Evolutionary conservation across 2,888 invertebrate species (phyloP), one percentile per base, ranked within the genome.

Genomic region (Agrenia bidenticulata): DNA sequence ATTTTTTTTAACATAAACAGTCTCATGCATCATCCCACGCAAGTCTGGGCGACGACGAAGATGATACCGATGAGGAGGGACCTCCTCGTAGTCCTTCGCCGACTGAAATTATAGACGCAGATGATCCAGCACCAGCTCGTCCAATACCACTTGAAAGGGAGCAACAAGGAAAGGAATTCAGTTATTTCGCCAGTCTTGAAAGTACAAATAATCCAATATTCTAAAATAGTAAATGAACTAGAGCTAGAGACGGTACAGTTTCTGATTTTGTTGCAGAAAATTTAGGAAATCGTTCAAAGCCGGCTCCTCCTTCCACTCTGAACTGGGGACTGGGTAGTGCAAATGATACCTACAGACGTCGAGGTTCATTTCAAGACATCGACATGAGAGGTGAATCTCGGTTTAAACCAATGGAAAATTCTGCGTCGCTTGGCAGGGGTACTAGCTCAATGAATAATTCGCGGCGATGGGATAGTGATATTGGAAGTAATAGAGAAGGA

Each of bases 61-160:
- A 45, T 17, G 49, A 59, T 50, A 37, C 13, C 13, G 60, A 50
- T 21, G 37, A 9, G 2, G 37, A 50, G 19, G 15, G n/a, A 21
- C 1, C 51, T 2, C 26, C 60, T 21, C n/a, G 51, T 19, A 60
- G 60, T 51, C 60, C 60, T 11, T 51, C 51, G 9, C 60, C 60
- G 2, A 42, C 59, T 15, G 51, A 42, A 26, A n/a, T 45, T 19
- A 45, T 26, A n/a, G 45, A 58, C 9, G 2, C 42, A 23, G 32
- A 32, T 17, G 58, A 13, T 17, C 15, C 27, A 13, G n/a, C 58
- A 19, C 32, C 60, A 13, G 37, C 60, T 19, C 17, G 60, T 11
- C 49, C 51, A 5, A 60, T 60, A 32, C 60, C 60, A 15, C 24
- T 37, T 1, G 60, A 60, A 51, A 26, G 60, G 17, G 51, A 60